Evolutionary conservation across 2,113 vertebrate species (phyloP), one percentile per base, ranked within the genome.

Genomic region (Stigmatopora argus): DNA sequence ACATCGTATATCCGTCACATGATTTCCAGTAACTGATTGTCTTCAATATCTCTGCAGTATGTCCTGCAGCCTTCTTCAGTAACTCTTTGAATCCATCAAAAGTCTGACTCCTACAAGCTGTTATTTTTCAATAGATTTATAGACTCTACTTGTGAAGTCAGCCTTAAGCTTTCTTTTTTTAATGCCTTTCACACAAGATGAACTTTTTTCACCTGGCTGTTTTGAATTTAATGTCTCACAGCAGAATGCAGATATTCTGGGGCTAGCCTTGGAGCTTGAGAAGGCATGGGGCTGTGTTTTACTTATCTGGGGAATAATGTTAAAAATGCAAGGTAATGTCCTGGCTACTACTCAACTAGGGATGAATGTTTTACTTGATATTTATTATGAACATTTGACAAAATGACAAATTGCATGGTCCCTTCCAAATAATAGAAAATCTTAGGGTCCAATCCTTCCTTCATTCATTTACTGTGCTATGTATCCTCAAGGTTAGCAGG

Each of bases 71-170:
- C 51, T 65, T 46, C 38, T 41, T 8, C 38, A 1, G 49, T 0
- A 1, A 79, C 60, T 68, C 52, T 69, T 76, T 78, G 46, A 79
- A 80, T 75, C 67, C 65, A 75, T 81, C 71, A 71, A 69, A 64
- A 31, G 35, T 15, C 46, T 19, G 76, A 83, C 75, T 83, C 53
- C 75, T 72, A 72, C 61, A 66, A 81, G 76, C 78, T 74, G 73
- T 83, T 85, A 82, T 83, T 83, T 81, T 77, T 62, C 31, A 41
- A 14, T 78, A 75, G 78, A 88, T 89, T 78, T 82, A 79, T 80
- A 71, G 74, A 57, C 67, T 14, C 2, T 46, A 60, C 70, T 74
- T 72, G 72, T 67, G 64, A 34, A 73, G 75, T 79, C 78, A 78
- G 78, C 76, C 78, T 73, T 72, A 74, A 67, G 69, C 72, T 77